These are phyloP conservation scores for Arctia plantaginis DNA, from an alignment of 2,888 invertebrate species.

Conservation along the genomic window DNA sequence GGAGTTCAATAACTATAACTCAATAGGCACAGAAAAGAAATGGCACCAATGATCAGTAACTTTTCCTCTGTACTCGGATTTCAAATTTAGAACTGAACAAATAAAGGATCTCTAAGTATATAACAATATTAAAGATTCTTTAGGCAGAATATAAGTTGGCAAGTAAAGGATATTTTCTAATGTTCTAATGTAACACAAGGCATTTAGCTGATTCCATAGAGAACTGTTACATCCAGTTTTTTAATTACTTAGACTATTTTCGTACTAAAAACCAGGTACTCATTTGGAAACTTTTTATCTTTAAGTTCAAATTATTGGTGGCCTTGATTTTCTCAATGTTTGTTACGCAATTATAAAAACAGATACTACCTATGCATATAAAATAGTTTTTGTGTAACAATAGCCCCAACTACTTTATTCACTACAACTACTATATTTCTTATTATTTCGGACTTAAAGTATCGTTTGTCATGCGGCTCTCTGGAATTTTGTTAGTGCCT, in stretches of 20 bases:
- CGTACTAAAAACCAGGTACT: background rate
- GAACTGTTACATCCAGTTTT: no score
- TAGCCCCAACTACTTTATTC: background rate
- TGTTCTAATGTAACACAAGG: background rate
- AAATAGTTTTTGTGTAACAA: background rate
- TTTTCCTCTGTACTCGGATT: background rate
- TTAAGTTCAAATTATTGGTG: background rate
- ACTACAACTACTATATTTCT: background rate
- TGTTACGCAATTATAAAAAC: background rate
- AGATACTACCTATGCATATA: background rate
- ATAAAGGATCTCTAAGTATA: background rate
- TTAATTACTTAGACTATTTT: background rate
- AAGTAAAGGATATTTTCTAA: background rate
- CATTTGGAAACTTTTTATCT: background rate
- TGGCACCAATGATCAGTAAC: background rate
- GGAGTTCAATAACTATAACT: background rate
- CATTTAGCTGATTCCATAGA: background rate
- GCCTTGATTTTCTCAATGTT: background rate
- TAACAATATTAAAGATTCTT: background rate
- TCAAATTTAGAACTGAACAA: background rate
- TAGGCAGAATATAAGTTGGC: background rate
- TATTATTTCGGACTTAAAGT: conserved; percentile 33
- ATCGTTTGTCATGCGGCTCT: conserved; percentile 27
- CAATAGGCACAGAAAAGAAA: background rate
- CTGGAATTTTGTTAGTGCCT: conserved; percentile 16